These are phyloP conservation scores for Rhegmatorhina hoffmannsi DNA, from an alignment of 2,113 vertebrate genomes.

Conservation along the genomic window DNA sequence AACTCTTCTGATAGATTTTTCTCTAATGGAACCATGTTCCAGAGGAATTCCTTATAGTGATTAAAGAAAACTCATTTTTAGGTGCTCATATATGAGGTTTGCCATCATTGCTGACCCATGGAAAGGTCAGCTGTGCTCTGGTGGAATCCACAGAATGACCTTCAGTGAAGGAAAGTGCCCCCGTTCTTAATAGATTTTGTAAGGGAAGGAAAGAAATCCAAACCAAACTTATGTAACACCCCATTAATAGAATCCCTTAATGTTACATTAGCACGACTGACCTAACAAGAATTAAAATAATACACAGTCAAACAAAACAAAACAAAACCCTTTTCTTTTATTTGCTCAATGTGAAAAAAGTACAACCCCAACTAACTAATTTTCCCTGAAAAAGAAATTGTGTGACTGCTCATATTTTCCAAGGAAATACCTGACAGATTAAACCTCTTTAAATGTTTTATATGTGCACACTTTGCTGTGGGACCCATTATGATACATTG, in stretches of 20 bases:
- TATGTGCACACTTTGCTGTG: neutral
- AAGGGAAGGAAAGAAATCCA: neutral
- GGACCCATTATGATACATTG: neutral
- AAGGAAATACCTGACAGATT: constrained; percentile 3
- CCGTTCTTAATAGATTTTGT: neutral
- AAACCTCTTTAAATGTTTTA: neutral
- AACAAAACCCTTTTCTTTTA: neutral
- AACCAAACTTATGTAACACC: neutral
- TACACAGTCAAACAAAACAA: neutral
- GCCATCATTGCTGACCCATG: neutral
- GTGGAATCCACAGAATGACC: neutral
- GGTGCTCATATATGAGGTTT: neutral
- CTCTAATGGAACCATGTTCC: neutral
- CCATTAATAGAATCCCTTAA: neutral
- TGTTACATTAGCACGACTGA: neutral
- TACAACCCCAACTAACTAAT: neutral
- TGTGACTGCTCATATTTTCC: neutral
- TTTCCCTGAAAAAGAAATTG: neutral
- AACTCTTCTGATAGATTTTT: neutral
- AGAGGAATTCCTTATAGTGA: neutral
- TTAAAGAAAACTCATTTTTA: neutral
- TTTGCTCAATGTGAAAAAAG: neutral
- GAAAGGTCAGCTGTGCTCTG: neutral
- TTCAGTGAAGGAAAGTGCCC: neutral
- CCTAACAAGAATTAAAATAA: neutral